Base-by-base conservation (phyloP, 2,888 invertebrate genomes). In the Cecidostiba fungosa region DNA sequence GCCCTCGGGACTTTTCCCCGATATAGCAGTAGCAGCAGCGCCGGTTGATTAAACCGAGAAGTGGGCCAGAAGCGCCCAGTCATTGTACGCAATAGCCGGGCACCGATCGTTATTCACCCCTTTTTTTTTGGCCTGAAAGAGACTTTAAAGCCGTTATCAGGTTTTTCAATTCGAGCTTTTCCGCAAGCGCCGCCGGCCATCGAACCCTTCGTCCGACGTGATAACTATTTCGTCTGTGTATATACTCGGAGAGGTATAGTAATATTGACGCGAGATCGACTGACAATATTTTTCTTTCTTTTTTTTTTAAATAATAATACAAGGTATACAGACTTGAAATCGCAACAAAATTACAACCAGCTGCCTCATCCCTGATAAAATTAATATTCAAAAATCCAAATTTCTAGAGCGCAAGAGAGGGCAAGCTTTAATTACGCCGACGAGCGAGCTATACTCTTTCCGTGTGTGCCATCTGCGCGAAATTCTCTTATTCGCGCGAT, bases 381-480 rank as follows among this genome's bases (percentile, higher is more conserved):
- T 77, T 69, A 77, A 83, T 83, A 83, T 83, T 83, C 72, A 70
- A 83, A 83, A 83, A 83, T 77, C 59, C 43, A 29, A 83, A 83
- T 77, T 83, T 70, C 39, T 32, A 43, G 50, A 16, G 19, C n/a
- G 47, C 47, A n/a, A n/a, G 26, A 10, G 87, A 69, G 59, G 86
- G 32, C n/a, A 85, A 82, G 87, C 85, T 88, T 88, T 89, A 89
- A 90, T 90, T 89, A 89, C 86, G 23, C 54, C 54, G 23, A 59
- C 54, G 47, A 47, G 50, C 19, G 43, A 43, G 8, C 8, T 43
- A 6, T 3, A 1, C 50, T 12, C 50, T 50, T 50, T 50, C 39
- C 54, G 54, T 79, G 74, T 32, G 85, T 88, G 85, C 89, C 89
- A 89, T 89, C 88, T 89, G 89, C 62, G 84, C 84, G 84, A 82